phyloP scores from a whole-genome alignment of 2,113 vertebrate genomes.

The Eretmochelys imbricata region DNA sequence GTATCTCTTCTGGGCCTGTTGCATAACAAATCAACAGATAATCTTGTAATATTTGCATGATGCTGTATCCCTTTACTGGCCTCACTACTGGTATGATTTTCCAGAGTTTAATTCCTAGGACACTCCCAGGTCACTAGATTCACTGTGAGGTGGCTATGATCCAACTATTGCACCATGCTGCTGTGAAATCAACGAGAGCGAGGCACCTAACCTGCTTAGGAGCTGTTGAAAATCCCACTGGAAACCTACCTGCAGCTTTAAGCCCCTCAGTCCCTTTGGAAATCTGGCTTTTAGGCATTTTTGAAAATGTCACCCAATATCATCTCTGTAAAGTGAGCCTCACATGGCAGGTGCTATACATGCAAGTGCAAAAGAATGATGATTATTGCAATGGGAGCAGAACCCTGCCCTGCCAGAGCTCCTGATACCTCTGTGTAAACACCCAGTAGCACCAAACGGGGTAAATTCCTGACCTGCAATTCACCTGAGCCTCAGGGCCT shows the following conservation, averaged over 20 bases:
- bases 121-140: conserved; percentile 24
- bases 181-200: not conserved
- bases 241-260: not conserved
- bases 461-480: fast-evolving
- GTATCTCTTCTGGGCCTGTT: conserved; percentile 56
- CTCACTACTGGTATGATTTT: conserved; percentile 45
- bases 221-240: not conserved
- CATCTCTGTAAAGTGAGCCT: not conserved
- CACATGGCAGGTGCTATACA: not conserved
- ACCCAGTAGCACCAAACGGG: not conserved
- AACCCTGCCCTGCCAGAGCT: not conserved
- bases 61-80: conserved; percentile 34
- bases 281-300: not conserved
- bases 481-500: not conserved
- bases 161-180: not conserved
- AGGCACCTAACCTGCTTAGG: not conserved
- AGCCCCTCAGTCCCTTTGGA: not conserved
- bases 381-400: fast-evolving
- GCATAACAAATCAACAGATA: conserved; percentile 66
- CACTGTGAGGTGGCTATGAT: conserved; percentile 35
- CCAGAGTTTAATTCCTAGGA: conserved; percentile 54
- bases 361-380: not conserved
- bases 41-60: conserved; percentile 57
- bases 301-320: not conserved
- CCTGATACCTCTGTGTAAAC: not conserved